Base-by-base conservation (phyloP, 2,888 invertebrate species). In the Pyrrhia umbra region DNA sequence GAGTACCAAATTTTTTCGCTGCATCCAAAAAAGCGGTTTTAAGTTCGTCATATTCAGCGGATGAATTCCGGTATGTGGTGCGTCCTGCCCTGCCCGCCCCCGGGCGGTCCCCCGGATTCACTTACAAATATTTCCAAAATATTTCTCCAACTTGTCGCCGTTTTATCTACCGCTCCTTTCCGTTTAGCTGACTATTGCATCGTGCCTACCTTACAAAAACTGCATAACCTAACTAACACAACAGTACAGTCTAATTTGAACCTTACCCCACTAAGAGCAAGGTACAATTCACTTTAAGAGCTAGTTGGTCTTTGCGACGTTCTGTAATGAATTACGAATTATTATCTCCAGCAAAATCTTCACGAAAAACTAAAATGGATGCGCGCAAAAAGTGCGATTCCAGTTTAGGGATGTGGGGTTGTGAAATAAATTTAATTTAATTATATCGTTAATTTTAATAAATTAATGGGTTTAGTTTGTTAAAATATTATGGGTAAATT, bases 111-210 rank as follows among this genome's bases (percentile, higher is more conserved):
- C 66, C 84, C 87, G 88, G 89, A 85, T 80, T 89, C 88, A 86
- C 91, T 90, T 88, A 94, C 92, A 94, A 95, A 95, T 95, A 94
- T 95, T 95, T 94, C 92, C 92, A 90, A 94, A 95, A 94, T 94
- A 94, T 95, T 94, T 95, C 94, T 93, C 90, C 90, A 92, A 94
- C 93, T 93, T 93, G 93, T 92, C 92, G 91, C 90, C 88, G 85
- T 93, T 94, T 94, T 92, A 94, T 94, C 94, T 91, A 90, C 93
- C 92, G 93, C 93, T 93, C 86, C 93, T 94, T 93, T 91, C 92
- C 92, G 93, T 92, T 94, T 91, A 91, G 90, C 86, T 92, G 90
- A 85, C 87, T 90, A 91, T 92, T 88, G 89, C 88, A 83, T 88
- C 79, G 75, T 71, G 75, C 80, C 80, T 81, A 75, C 64, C 27